These are phyloP conservation scores for Orius laevigatus DNA, from an alignment of 1,140 invertebrate species.

Conservation along the genomic window DNA sequence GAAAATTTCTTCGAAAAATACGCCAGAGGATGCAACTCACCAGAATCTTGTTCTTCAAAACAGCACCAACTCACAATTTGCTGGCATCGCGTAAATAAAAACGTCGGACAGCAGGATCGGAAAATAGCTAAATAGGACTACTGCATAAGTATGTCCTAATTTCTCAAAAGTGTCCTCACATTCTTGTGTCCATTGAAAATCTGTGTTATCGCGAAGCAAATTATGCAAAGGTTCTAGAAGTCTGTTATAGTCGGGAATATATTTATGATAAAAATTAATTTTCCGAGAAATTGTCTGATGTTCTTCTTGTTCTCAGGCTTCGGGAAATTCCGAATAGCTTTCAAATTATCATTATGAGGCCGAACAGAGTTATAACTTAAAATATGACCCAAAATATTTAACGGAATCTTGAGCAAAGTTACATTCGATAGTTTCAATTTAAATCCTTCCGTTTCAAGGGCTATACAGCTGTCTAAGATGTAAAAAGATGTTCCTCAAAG, in stretches of 20 bases:
- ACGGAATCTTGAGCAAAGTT: slow-evolving; percentile 22
- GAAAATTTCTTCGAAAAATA: too few species aligned
- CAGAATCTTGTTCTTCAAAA: too few species aligned
- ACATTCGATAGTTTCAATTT: slow-evolving; percentile 24
- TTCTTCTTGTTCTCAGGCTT: slow-evolving; percentile 18
- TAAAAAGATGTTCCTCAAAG: slow-evolving; percentile 6
- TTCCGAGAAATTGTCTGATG: slow-evolving; percentile 23
- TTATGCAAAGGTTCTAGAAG: slow-evolving; percentile 24
- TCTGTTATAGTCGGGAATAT: slow-evolving; percentile 23
- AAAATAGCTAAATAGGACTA: background rate
- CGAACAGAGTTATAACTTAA: slow-evolving; percentile 22
- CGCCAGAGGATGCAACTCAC: too few species aligned
- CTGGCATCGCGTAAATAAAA: slow-evolving; percentile 26
- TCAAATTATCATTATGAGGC: slow-evolving; percentile 24
- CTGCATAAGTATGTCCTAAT: slow-evolving; percentile 2
- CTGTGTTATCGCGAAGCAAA: slow-evolving; percentile 22
- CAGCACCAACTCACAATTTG: slow-evolving; percentile 24
- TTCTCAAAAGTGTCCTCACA: slow-evolving; percentile 21
- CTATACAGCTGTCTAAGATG: background rate
- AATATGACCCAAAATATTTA: slow-evolving; percentile 24
- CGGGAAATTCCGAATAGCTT: slow-evolving; percentile 23
- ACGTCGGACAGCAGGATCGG: slow-evolving; percentile 21
- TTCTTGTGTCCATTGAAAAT: slow-evolving; percentile 15
- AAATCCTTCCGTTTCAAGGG: slow-evolving; percentile 21
- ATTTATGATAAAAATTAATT: slow-evolving; percentile 25